These are phyloP conservation scores for Pseudopipra pipra DNA, from an alignment of 2,113 vertebrate genomes.

Conservation along the genomic window DNA sequence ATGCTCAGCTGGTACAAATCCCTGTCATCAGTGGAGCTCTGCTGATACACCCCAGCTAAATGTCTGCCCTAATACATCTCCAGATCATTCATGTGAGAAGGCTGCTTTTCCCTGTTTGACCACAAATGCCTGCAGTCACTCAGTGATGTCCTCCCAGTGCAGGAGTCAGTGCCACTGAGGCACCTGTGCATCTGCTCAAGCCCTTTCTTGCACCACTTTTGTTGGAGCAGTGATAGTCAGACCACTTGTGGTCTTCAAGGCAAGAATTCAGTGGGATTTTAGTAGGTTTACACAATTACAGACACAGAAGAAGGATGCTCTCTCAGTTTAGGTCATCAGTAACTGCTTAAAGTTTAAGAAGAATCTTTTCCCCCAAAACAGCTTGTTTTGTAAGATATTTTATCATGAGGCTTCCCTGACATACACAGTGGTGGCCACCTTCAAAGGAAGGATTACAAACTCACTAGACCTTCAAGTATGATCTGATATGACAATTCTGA, in stretches of 20 bases:
- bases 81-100: background rate
- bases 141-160: background rate
- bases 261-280: background rate
- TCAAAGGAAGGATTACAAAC: background rate
- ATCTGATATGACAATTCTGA: background rate
- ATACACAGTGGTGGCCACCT: background rate
- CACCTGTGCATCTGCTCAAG: background rate
- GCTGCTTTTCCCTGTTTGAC: background rate
- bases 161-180: background rate
- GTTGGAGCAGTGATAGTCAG: rapidly evolving
- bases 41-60: background rate
- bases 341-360: background rate
- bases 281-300: background rate
- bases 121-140: background rate
- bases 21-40: background rate
- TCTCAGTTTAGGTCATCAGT: background rate
- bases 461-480: background rate
- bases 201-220: background rate
- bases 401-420: background rate
- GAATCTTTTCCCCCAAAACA: background rate
- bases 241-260: rapidly evolving
- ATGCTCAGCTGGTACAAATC: background rate
- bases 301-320: background rate
- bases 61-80: background rate
- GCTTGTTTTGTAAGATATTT: background rate